Conservation (phyloP, 2,888 invertebrate genomes). For the Drosophila rellima region DNA sequence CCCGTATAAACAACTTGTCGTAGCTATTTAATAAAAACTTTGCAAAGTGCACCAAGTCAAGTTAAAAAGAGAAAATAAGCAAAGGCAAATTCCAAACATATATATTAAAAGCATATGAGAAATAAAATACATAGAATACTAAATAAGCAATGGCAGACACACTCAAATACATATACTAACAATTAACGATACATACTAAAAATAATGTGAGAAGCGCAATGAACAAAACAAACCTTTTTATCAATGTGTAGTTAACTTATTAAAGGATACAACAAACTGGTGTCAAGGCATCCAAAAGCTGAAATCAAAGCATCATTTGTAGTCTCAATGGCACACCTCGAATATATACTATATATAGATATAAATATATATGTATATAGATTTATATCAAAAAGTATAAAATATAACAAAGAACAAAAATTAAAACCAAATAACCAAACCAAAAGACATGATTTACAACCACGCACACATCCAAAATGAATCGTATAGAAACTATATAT, state of each 20-base stretch:
- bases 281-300: constrained; percentile 51
- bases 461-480: constrained; percentile 71
- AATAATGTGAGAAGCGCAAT: constrained; percentile 25
- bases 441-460: constrained; percentile 80
- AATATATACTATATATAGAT: constrained; percentile 46
- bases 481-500: constrained; percentile 38
- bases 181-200: constrained; percentile 25
- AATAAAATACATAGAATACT: constrained; percentile 37
- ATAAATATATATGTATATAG: constrained; percentile 38
- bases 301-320: constrained; percentile 76
- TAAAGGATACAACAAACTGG: constrained; percentile 25
- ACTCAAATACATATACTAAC: constrained; percentile 18
- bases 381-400: constrained; percentile 37
- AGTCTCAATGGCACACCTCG: constrained; percentile 66
- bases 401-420: constrained; percentile 2
- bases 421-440: constrained; percentile 46
- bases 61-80: constrained; percentile 19
- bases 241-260: constrained; percentile 55
- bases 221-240: constrained; percentile 54
- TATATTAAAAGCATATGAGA: constrained; percentile 64
- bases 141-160: neutral
- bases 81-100: constrained; percentile 19
- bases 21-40: constrained; percentile 25
- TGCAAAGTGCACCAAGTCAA: constrained; percentile 61
- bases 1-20: neutral